These are phyloP conservation scores for Eretmodus cyanostictus DNA, from an alignment of 2,113 vertebrate species.

Conservation along the genomic window DNA sequence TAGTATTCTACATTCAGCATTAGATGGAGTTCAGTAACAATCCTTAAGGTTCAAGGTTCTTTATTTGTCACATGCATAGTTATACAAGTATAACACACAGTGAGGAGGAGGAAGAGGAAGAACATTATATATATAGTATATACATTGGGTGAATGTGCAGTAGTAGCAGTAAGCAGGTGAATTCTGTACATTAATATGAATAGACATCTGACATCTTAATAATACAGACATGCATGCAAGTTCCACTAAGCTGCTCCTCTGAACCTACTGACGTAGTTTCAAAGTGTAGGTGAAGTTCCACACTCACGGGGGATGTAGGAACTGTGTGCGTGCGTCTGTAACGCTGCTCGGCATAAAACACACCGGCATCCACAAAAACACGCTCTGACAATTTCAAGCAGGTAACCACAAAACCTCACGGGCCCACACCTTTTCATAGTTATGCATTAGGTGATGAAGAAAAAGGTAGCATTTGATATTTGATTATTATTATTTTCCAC, in stretches of 20 bases:
- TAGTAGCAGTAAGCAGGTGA: no score
- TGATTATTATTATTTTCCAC: background rate
- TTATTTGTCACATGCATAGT: no score
- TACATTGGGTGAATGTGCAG: no score
- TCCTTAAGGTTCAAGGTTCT: background rate
- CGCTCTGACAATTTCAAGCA: background rate
- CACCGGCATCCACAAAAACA: background rate
- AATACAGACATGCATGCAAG: background rate
- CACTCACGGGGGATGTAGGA: background rate
- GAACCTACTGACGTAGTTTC: constrained; percentile 28
- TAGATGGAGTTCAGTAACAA: background rate
- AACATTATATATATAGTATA: no score
- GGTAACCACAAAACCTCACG: constrained; percentile 27
- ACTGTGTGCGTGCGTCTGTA: background rate
- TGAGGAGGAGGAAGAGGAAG: no score
- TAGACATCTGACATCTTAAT: no score
- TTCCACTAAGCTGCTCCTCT: constrained; percentile 9
- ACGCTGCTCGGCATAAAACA: background rate
- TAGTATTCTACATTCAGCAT: background rate
- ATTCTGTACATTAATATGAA: no score
- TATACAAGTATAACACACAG: no score
- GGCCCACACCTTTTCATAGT: background rate
- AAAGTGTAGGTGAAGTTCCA: constrained; percentile 40
- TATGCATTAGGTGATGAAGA: background rate
- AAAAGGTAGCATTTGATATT: background rate